Conservation (phyloP, 37 sponge, comb jelly and placozoan genomes). For the Agelas oroides region DNA sequence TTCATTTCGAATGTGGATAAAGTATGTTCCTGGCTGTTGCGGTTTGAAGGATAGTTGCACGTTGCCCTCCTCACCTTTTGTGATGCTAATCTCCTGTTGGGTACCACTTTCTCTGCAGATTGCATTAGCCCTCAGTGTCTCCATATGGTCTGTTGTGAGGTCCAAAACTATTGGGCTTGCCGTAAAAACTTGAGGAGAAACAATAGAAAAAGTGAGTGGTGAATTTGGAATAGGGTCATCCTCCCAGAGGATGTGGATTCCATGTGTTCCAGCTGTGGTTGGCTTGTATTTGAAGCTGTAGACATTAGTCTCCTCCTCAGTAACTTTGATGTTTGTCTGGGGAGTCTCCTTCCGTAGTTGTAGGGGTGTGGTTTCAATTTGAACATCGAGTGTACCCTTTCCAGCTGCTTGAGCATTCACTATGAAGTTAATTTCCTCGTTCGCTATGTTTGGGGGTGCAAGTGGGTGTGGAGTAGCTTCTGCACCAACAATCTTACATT, state of each 20-base stretch:
- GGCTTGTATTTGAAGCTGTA: slow-evolving; percentile 68
- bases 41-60: slow-evolving; percentile 55
- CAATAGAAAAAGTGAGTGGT: slow-evolving; percentile 57
- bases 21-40: slow-evolving; percentile 54
- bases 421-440: slow-evolving; percentile 34
- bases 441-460: slow-evolving; percentile 6
- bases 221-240: slow-evolving; percentile 53
- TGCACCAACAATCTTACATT: not conserved
- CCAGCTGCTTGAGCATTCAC: slow-evolving; percentile 79
- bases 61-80: slow-evolving; percentile 40
- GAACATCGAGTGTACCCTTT: slow-evolving; percentile 59
- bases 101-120: slow-evolving; percentile 28
- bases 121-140: slow-evolving; percentile 53
- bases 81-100: slow-evolving; percentile 54
- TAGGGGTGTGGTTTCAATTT: not conserved
- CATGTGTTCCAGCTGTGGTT: slow-evolving; percentile 45
- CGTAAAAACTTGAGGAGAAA: not conserved
- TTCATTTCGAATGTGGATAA: slow-evolving; percentile 32
- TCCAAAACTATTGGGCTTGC: slow-evolving; percentile 54
- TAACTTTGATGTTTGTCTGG: not conserved
- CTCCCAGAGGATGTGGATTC: slow-evolving; percentile 52
- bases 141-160: slow-evolving; percentile 44
- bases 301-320: not conserved
- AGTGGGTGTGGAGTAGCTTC: not conserved
- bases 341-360: slow-evolving; percentile 7